A percentile compares a stretch with the other conserved stretches of the same genome.
Evolutionary conservation across 2,113 vertebrate species (phyloP).

Genomic region (Corapipo altera): DNA sequence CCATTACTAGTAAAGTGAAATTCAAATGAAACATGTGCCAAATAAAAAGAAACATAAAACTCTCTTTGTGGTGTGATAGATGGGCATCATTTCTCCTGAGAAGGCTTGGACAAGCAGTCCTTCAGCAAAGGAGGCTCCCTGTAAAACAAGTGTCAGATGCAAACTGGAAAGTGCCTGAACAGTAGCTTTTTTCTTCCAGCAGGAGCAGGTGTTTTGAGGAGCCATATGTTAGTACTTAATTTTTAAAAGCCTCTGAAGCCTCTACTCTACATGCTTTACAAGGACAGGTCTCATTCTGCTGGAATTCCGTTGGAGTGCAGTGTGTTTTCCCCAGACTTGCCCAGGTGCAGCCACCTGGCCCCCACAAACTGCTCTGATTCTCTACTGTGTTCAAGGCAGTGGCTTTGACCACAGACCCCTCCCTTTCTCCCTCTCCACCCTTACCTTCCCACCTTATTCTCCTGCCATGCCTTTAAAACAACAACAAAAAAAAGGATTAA

Average conservation of each 20-base stretch:
- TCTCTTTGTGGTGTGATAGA: neutral
- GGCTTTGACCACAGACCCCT: neutral
- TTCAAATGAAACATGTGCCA: neutral
- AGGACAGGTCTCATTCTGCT: neutral
- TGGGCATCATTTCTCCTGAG: neutral
- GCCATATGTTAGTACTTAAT: neutral
- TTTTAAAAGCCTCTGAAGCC: neutral
- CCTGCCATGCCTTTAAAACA: neutral
- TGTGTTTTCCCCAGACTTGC: neutral
- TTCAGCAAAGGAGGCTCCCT: neutral
- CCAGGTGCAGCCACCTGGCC: neutral
- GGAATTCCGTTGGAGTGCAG: fast-evolving
- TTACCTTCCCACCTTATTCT: neutral
- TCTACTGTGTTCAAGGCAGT: neutral
- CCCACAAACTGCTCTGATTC: neutral
- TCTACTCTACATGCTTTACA: neutral
- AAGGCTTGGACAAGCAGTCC: fast-evolving
- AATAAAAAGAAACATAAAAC: neutral
- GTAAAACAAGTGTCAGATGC: neutral
- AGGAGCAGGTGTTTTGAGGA: neutral
- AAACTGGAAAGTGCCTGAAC: neutral
- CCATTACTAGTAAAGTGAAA: neutral
- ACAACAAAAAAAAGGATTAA: neutral
- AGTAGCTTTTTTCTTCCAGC: neutral
- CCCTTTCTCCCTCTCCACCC: neutral